Evolutionary conservation across 2,797 vertebrate genomes (phyloP), one percentile per base, ranked within the genome.

Genomic region (Tragopan temminckii): DNA sequence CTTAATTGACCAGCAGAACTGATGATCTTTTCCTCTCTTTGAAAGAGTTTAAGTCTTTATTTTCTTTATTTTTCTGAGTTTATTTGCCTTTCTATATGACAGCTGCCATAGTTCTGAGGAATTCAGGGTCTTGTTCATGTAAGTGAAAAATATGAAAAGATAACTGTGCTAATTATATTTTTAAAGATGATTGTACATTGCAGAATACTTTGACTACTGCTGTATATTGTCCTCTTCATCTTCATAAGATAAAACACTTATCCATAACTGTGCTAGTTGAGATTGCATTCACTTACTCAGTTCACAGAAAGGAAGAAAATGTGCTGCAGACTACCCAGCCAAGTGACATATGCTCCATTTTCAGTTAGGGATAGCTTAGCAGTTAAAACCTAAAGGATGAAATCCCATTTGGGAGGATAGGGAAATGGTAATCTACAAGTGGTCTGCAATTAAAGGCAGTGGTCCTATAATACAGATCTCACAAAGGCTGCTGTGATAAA

Each of bases 281-380:
- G 52, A 46, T 76, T 23, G 10, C 1, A 0, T 21, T 13, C 12
- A 14, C 16, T 11, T 79, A 33, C 6, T 43, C 0, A 0, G 13
- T 75, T 81, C 59, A 72, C 46, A 80, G 81, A 64, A 63, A 10
- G 27, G 40, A 33, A 78, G 18, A 50, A 74, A 66, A 35, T 48
- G 13, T 45, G 40, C 63, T 66, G 75, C 55, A 43, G 21, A 40
- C 9, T 15, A 35, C 13, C 13, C 31, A 74, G 7, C 21, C 25
- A 75, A 19, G 53, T 67, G 76, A 13, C 31, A 43, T 80, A 4
- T 23, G 46, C 24, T 89, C 20, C 33, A 7, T 11, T 82, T 87
- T 45, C 33, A 58, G 25, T 20, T 85, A 85, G 77, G 33, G 38
- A 16, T 61, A 69, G n/a, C 64, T 71, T 31, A 79, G 16, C 42